phyloP scores from a whole-genome alignment of 1,140 invertebrate genomes.

The Diabrotica virgifera region DNA sequence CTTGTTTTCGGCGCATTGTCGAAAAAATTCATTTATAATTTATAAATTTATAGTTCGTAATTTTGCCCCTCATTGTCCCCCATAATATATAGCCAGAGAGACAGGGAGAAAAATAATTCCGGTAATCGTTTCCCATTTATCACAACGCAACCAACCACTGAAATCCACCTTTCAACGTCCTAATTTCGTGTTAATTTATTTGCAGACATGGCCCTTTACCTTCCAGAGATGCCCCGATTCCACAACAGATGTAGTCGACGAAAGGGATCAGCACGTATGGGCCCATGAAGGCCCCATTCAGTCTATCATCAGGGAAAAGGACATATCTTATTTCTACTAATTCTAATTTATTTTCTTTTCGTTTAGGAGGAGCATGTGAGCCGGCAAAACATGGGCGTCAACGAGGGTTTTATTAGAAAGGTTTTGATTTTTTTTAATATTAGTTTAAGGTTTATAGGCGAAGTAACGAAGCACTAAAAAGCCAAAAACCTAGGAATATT shows the following conservation, averaged over 20 bases:
- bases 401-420: too few relatives aligned
- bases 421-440: too few relatives aligned
- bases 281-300: conserved; percentile 35
- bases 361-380: too few relatives aligned
- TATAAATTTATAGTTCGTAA: too few relatives aligned
- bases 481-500: too few relatives aligned
- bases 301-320: conserved; percentile 43
- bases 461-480: too few relatives aligned
- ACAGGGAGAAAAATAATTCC: background rate
- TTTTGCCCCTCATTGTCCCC: too few relatives aligned
- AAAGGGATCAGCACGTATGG: conserved; percentile 27
- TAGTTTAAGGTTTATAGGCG: too few relatives aligned
- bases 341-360: conserved; percentile 19
- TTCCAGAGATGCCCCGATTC: conserved; percentile 42
- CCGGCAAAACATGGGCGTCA: too few relatives aligned
- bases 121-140: background rate
- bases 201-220: conserved; percentile 47
- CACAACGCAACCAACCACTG: background rate
- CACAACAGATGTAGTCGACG: conserved; percentile 29
- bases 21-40: too few relatives aligned
- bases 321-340: conserved; percentile 46
- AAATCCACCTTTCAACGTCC: conserved; percentile 12
- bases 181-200: conserved; percentile 17
- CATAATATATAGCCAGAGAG: background rate
- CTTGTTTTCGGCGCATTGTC: too few relatives aligned